phyloP scores from a whole-genome alignment of 2,113 vertebrate genomes.

The Antechinus stuartii region DNA sequence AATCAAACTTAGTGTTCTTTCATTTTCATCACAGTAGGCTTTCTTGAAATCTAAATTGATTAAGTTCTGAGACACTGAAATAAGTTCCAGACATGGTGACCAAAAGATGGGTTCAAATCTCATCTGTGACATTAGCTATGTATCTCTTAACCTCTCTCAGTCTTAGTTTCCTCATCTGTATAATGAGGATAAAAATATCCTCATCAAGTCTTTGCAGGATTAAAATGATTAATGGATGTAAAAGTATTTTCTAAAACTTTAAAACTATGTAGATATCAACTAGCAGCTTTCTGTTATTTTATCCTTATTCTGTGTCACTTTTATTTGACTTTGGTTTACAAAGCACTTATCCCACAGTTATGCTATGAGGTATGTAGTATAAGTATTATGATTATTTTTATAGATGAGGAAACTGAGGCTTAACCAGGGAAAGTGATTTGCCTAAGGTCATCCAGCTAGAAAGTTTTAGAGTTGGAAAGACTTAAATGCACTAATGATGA shows the following conservation, averaged over 20 bases:
- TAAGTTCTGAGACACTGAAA: background rate
- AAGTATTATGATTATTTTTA: background rate
- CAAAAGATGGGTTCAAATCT: background rate
- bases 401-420: background rate
- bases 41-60: background rate
- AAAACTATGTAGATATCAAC: background rate
- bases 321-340: background rate
- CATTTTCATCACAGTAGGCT: background rate
- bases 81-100: background rate
- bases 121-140: background rate
- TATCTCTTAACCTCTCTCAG: background rate
- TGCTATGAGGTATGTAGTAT: background rate
- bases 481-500: too few species aligned
- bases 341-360: background rate
- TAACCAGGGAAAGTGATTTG: background rate
- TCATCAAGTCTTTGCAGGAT: background rate
- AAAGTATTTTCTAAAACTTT: background rate
- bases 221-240: background rate
- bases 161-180: background rate
- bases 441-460: background rate
- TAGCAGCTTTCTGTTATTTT: background rate
- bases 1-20: background rate
- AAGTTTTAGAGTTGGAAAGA: background rate
- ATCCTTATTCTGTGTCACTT: background rate
- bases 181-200: background rate